Evolutionary conservation across 2,113 vertebrate genomes (phyloP).

Genomic region (Orycteropus afer): DNA sequence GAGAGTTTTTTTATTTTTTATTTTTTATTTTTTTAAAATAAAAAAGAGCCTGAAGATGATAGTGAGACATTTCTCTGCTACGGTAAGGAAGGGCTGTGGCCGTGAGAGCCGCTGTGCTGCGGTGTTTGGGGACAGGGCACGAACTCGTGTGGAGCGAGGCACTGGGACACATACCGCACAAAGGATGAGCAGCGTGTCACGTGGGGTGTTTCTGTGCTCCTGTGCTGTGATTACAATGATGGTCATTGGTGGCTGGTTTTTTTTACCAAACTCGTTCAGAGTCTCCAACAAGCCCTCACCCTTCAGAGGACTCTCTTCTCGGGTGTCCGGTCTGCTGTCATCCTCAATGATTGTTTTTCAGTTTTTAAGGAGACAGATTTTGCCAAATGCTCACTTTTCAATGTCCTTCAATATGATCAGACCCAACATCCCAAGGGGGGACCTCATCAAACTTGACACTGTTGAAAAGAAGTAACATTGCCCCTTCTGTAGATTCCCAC

Average conservation of each 20-base stretch:
- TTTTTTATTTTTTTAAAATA: not conserved
- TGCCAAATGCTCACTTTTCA: not conserved
- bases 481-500: fast-evolving
- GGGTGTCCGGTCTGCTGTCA: not conserved
- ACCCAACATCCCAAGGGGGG: fast-evolving
- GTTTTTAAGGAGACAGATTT: not conserved
- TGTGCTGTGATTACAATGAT: fast-evolving
- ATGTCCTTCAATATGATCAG: fast-evolving
- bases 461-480: fast-evolving
- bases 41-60: not conserved
- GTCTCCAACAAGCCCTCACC: not conserved
- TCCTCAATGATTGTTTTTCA: not conserved
- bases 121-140: not conserved
- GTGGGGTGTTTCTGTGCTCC: fast-evolving
- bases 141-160: not conserved
- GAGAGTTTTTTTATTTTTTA: not conserved
- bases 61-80: not conserved
- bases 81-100: not conserved
- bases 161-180: not conserved
- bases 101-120: not conserved
- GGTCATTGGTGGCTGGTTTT: not conserved
- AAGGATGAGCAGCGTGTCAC: fast-evolving
- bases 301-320: not conserved
- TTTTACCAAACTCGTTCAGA: not conserved
- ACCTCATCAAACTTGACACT: fast-evolving